Percentiles rank a stretch among this genome's conserved stretches.
phyloP scores from a whole-genome alignment of 2,113 vertebrate species.

The Heloderma charlesbogerti region DNA sequence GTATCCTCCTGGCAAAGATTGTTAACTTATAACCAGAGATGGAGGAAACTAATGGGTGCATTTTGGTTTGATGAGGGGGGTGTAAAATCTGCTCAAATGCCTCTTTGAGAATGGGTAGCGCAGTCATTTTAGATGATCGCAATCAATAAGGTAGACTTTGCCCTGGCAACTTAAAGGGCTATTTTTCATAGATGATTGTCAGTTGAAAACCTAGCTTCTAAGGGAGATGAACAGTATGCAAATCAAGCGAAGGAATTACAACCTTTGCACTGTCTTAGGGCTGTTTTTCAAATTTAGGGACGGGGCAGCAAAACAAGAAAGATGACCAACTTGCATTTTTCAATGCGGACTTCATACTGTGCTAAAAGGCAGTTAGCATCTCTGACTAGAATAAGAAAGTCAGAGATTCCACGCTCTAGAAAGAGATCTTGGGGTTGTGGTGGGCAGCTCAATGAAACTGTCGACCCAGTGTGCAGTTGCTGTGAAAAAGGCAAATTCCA shows the following conservation, averaged over 20 bases:
- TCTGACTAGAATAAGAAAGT: too few species aligned
- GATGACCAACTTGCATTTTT: too few species aligned
- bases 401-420: too few species aligned
- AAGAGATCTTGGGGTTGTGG: too few species aligned
- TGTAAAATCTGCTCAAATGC: slow-evolving; percentile 52
- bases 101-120: slow-evolving; percentile 22
- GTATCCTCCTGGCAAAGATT: background rate
- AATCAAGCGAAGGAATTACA: slow-evolving; percentile 61
- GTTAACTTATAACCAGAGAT: background rate
- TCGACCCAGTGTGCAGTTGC: too few species aligned
- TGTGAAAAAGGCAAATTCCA: too few species aligned
- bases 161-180: slow-evolving; percentile 68
- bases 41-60: background rate
- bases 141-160: slow-evolving; percentile 76
- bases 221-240: slow-evolving; percentile 72
- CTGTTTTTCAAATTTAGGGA: too few species aligned
- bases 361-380: too few species aligned
- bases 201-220: slow-evolving; percentile 65
- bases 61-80: slow-evolving; percentile 1
- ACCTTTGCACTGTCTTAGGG: slow-evolving; percentile 36
- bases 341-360: too few species aligned
- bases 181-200: slow-evolving; percentile 73
- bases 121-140: slow-evolving; percentile 69
- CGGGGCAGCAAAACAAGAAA: too few species aligned
- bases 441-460: too few species aligned